Base-by-base conservation (phyloP, 2,797 vertebrate species). In the Botia kubotai region DNA sequence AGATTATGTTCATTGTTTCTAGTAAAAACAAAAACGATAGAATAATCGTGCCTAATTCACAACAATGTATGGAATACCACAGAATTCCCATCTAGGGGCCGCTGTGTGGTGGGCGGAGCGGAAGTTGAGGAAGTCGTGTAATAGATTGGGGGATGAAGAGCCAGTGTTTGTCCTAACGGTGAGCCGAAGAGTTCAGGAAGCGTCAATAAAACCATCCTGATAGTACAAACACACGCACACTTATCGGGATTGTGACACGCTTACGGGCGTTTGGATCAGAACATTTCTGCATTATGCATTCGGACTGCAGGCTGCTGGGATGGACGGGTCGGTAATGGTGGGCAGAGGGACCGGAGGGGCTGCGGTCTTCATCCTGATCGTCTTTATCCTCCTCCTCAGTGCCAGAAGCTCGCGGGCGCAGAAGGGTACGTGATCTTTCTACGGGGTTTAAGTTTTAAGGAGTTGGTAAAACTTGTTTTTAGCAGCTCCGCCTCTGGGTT, bases 281-380 rank as follows among this genome's bases (percentile, higher is more conserved):
- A 57, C 39, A 77, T 86, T 88, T 87, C 82, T 91, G 88, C 94
- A 93, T 63, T 91, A 95, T 95, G 94, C 93, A 94, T 90, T 93
- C 92, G 79, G 93, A 93, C 91, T 93, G 93, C 90, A 92, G 92
- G 89, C 93, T 80, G 78, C 62, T 93, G 92, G 92, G 84, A 94
- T 92, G 93, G 93, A 90, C 91, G 92, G 91, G 92, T 92, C 91
- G 93, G 91, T 95, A 94, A 95, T 95, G 94, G 92, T 91, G 92
- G 92, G 93, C 87, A 91, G 93, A 90, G 92, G 92, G 89, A 89
- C 91, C 90, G 89, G 90, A 87, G 93, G 90, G 89, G 89, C 92
- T 87, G 89, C 89, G 90, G 88, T 86, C 84, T 89, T 94, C 88
- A 82, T 92, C 91, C 90, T 94, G 90, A 91, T 91, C 83, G 83